Evolutionary conservation across 1,140 invertebrate species (phyloP), one percentile per base, ranked within the genome.

Genomic region (Gonatopus flavifemur): DNA sequence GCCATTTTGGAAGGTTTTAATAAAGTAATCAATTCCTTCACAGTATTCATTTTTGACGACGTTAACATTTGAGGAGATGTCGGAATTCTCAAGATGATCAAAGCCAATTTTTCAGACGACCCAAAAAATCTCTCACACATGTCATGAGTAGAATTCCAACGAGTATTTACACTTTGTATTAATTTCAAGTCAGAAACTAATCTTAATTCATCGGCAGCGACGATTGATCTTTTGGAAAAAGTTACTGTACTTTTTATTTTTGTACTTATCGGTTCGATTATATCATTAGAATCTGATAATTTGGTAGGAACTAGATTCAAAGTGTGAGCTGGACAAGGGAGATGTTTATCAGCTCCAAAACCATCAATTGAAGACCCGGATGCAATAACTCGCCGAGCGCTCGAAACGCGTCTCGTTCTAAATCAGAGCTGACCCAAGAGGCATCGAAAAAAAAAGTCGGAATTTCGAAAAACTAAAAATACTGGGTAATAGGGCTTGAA

Each of bases 251-350:
- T 44, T 57, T 61, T 59, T 16, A 64, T 33, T 55, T 53, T 52
- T 30, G 33, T 42, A 42, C 46, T 50, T 25, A 56, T 43, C 12
- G 40, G 16, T 18, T 18, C 33, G 7, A 46, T 22, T 12, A 24
- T 24, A 2, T 15, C 18, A 40, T 40, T 30, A 7, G 25, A 31
- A 2, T 58, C 42, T 9, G 57, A 16, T 31, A 50, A 49, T 24
- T 53, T 43, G 10, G 31, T 31, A 15, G 46, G 52, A 3, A 57
- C 42, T 19, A 63, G 51, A 39, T 59, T 63, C 3, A 63, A 20
- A 12, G 55, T 60, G 40, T 66, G 63, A 19, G 51, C 49, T 40
- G 59, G 54, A 50, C 52, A 64, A 22, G 49, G 24, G 2, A 58
- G 31, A 24, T 57, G 49, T 28, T 42, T 49, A 21, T 57, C 49